phyloP scores from a whole-genome alignment of 2,888 invertebrate genomes.

The Digitonthophagus gazella region DNA sequence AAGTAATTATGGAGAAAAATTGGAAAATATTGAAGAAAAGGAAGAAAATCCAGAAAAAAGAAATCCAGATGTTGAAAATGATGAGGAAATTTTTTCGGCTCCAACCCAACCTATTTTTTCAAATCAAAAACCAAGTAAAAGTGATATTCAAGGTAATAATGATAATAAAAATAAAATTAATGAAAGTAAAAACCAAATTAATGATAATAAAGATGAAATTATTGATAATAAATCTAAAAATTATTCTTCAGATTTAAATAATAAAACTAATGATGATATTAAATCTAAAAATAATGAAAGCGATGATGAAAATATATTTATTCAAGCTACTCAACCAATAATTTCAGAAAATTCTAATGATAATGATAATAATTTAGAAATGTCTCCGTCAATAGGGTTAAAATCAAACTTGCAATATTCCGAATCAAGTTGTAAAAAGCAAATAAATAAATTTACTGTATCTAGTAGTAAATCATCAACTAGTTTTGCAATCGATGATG shows the following conservation, averaged over 20 bases:
- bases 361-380: not conserved
- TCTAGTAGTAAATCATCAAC: too few species aligned
- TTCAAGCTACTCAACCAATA: conserved; percentile 11
- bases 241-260: too few species aligned
- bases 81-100: conserved; percentile 22
- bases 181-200: too few species aligned
- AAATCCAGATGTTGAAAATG: not conserved
- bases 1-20: not conserved
- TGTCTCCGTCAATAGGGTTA: too few species aligned
- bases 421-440: not conserved
- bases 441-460: too few species aligned
- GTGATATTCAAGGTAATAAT: not conserved
- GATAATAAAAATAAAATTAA: too few species aligned
- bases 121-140: not conserved
- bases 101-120: conserved; percentile 24
- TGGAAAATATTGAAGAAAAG: not conserved
- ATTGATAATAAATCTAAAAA: too few species aligned
- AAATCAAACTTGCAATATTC: too few species aligned
- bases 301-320: conserved; percentile 8
- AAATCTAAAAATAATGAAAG: not conserved
- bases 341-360: not conserved
- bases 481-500: too few species aligned
- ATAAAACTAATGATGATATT: too few species aligned
- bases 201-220: too few species aligned
- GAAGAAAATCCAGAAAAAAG: not conserved